A percentile compares a stretch with the other conserved stretches of the same genome.
Evolutionary conservation across 2,888 invertebrate species (phyloP).

Genomic region (Drosophila birchii): DNA sequence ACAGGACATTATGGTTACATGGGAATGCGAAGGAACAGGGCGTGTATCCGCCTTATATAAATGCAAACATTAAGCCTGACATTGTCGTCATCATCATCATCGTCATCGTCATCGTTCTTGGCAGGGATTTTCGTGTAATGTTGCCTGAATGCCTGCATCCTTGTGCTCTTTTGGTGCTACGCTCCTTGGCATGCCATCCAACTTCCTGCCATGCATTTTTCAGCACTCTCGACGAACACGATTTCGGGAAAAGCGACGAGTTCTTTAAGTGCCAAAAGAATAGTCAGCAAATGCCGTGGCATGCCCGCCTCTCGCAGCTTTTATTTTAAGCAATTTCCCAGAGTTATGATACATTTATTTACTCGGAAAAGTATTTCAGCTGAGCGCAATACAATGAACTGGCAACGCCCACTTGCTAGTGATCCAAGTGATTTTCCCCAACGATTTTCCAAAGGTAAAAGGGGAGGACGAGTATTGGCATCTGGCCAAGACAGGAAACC

Average conservation of each 20-base stretch:
- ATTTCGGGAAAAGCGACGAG: slow-evolving; percentile 17
- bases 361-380: slow-evolving; percentile 47
- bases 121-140: slow-evolving; percentile 46
- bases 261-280: slow-evolving; percentile 37
- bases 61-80: slow-evolving; percentile 50
- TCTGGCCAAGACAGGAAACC: slow-evolving; percentile 7
- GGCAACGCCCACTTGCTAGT: slow-evolving; percentile 41
- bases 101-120: slow-evolving; percentile 38
- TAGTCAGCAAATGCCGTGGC: slow-evolving; percentile 20
- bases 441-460: slow-evolving; percentile 15
- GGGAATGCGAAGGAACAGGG: slow-evolving; percentile 12
- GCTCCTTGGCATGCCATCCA: slow-evolving; percentile 47
- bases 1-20: slow-evolving; percentile 31
- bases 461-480: slow-evolving; percentile 10
- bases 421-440: slow-evolving; percentile 23
- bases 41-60: slow-evolving; percentile 20
- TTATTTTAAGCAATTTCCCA: slow-evolving; percentile 28
- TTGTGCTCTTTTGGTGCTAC: slow-evolving; percentile 32
- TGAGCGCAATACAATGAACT: slow-evolving; percentile 58
- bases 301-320: slow-evolving; percentile 29
- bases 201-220: slow-evolving; percentile 54
- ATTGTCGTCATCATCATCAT: slow-evolving; percentile 47
- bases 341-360: slow-evolving; percentile 50
- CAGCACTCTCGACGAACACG: slow-evolving; percentile 33
- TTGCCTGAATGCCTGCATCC: slow-evolving; percentile 38